phyloP scores from a whole-genome alignment of 2,888 invertebrate genomes.

The Hylaea fasciaria region DNA sequence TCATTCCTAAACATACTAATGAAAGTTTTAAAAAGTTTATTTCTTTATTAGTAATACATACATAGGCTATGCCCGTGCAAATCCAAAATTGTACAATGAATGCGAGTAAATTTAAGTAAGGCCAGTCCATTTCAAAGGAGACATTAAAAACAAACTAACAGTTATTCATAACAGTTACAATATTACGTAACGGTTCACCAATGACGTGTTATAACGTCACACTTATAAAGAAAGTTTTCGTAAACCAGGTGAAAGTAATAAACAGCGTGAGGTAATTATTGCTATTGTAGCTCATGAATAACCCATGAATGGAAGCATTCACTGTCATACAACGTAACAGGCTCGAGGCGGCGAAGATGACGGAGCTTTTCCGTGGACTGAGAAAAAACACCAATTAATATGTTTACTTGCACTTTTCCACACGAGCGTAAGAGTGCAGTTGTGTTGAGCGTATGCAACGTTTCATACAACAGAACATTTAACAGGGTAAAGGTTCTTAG shows the following conservation, averaged over 20 bases:
- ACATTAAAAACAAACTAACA: conserved; percentile 1
- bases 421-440: too few species aligned
- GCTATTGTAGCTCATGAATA: conserved; percentile 72
- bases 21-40: too few species aligned
- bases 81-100: neutral
- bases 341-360: conserved; percentile 38
- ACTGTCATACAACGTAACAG: conserved; percentile 62
- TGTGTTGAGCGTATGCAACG: too few species aligned
- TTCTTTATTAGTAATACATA: neutral
- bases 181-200: conserved; percentile 46
- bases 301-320: conserved; percentile 63
- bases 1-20: too few species aligned
- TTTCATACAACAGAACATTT: too few species aligned
- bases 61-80: too few species aligned
- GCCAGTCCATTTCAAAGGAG: neutral
- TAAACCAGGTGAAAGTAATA: conserved; percentile 74
- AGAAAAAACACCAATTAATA: neutral
- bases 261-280: conserved; percentile 68
- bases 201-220: conserved; percentile 56
- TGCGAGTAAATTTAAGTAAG: neutral
- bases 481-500: too few species aligned
- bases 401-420: too few species aligned
- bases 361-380: neutral
- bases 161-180: conserved; percentile 3
- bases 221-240: conserved; percentile 70